These are phyloP conservation scores for Lophochroa leadbeateri DNA, from an alignment of 2,113 vertebrate species.

Conservation along the genomic window DNA sequence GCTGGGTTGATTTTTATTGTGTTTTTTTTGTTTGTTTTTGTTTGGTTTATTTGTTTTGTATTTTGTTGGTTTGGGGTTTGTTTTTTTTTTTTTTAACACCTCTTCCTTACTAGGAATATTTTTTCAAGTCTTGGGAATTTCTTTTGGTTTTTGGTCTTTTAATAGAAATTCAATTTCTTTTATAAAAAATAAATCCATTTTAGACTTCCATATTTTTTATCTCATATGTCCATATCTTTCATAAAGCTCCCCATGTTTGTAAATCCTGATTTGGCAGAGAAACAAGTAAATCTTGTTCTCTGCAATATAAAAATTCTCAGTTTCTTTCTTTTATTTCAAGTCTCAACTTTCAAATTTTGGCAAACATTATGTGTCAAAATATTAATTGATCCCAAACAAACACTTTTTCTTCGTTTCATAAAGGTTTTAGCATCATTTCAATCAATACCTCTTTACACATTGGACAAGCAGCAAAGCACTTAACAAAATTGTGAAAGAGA, in stretches of 20 bases:
- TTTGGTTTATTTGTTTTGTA: fast-evolving
- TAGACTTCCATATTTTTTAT: neutral
- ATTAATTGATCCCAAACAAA: neutral
- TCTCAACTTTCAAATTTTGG: neutral
- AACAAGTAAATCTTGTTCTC: neutral
- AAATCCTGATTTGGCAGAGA: neutral
- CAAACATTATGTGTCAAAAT: neutral
- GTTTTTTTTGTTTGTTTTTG: fast-evolving
- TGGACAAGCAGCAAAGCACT: neutral
- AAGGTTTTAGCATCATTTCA: neutral
- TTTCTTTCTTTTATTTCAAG: neutral
- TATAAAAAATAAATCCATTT: neutral
- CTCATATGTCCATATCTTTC: neutral
- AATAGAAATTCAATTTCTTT: neutral
- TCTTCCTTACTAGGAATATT: neutral
- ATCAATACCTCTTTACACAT: neutral
- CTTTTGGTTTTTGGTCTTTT: neutral
- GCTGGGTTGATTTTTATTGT: neutral
- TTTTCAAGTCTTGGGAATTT: neutral
- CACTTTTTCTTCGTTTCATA: neutral
- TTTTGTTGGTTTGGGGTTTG: fast-evolving
- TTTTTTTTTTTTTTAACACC: no score
- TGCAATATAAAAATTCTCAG: neutral
- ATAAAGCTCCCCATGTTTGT: neutral
- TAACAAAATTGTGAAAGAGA: neutral